Base-by-base conservation (phyloP, 35 echinoderm and acorn worm genomes). In the Heliocidaris tuberculata region DNA sequence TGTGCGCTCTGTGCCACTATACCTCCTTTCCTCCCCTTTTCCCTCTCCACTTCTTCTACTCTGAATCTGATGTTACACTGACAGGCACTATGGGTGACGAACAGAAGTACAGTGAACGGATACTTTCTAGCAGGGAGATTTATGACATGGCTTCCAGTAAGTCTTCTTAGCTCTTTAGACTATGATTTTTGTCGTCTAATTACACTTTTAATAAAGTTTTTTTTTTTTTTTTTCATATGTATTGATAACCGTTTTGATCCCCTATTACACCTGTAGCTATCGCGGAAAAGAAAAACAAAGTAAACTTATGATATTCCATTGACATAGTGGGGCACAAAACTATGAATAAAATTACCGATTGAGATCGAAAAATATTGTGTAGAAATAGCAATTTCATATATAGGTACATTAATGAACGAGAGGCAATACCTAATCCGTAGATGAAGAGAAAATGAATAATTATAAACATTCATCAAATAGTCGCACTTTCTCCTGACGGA, bases 111-210 rank as follows among this genome's bases (percentile, higher is more conserved):
- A 10, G 86, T 52, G 30, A 94, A 78, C 42, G 94, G 94, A 13
- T 94, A 94, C 48, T 94, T 94, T 88, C 31, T 94, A 24, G 94
- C 94, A 15, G 94, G 94, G 49, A 86, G 85, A 87, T 47, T 17
- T 19, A 94, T 94, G 94, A 86, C 70, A 15, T 94, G 94, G 94
- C 27, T 94, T 5, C 61, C 86, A 29, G 94, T 94, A 88, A 88
- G 94, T 94, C 8, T 13, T 24, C 24, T 19, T 21, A 24, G 10
- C 12, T 7, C 19, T 2, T 60, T 2, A 15, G 59, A 60, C 12
- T 15, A n/a, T n/a, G n/a, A n/a, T n/a, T n/a, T n/a, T n/a, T n/a
- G n/a, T n/a, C n/a, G n/a, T n/a, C n/a, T n/a, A n/a, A n/a, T n/a
- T n/a, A n/a, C n/a, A n/a, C n/a, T n/a, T n/a, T n/a, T n/a, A n/a